These are phyloP conservation scores for Leptocoma aspasia DNA, from an alignment of 2,113 vertebrate species.

Conservation along the genomic window DNA sequence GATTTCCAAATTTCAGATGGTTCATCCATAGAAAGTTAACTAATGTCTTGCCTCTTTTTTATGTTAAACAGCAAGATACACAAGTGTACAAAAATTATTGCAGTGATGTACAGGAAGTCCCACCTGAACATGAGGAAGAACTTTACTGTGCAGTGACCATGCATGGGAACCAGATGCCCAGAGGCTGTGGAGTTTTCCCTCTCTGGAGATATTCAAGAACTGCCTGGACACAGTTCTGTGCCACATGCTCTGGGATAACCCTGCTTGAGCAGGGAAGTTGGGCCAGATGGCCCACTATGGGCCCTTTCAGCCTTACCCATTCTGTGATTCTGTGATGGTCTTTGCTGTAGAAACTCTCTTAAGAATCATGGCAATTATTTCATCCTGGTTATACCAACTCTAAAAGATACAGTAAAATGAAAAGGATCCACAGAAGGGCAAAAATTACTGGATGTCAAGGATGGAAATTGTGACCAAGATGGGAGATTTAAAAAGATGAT, in stretches of 20 bases:
- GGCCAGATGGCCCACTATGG: neutral
- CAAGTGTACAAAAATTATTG: neutral
- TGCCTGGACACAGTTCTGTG: neutral
- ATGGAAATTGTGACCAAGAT: neutral
- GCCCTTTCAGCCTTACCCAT: neutral
- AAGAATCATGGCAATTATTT: neutral
- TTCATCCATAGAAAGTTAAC: neutral
- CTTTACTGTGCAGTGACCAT: neutral
- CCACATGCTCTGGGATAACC: neutral
- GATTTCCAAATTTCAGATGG: neutral
- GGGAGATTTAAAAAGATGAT: neutral
- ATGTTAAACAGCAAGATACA: neutral
- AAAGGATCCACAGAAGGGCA: neutral
- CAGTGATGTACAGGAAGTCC: neutral
- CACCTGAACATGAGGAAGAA: neutral
- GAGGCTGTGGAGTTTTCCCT: neutral
- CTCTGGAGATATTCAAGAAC: neutral
- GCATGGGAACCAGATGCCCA: neutral
- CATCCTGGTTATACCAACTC: neutral
- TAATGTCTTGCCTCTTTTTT: neutral
- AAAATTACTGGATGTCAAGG: neutral
- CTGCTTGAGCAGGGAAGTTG: neutral
- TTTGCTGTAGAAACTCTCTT: neutral
- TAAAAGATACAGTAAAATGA: neutral
- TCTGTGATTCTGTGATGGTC: neutral